phyloP scores from a whole-genome alignment of 1,140 invertebrate genomes.

The Drosophila ohnishii region DNA sequence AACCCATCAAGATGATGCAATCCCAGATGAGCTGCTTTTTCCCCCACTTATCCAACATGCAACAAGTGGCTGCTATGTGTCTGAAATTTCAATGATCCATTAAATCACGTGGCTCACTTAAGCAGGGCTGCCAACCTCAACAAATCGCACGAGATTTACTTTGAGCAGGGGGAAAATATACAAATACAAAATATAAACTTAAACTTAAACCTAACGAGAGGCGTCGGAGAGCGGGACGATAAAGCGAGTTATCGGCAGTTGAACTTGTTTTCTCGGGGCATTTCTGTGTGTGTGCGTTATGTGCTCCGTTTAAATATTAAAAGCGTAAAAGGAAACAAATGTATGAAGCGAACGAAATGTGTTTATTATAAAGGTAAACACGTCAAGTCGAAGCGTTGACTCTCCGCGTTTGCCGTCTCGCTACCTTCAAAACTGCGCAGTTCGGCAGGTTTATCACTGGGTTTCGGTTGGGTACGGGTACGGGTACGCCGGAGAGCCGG shows the following conservation, averaged over 20 bases:
- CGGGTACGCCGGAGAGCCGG: conserved; percentile 3
- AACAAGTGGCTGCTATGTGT: conserved; percentile 28
- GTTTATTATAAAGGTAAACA: conserved; percentile 78
- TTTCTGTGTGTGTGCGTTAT: conserved; percentile 32
- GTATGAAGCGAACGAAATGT: conserved; percentile 62
- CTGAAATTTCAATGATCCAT: conserved; percentile 44
- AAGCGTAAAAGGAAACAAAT: conserved; percentile 53
- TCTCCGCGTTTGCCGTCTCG: conserved; percentile 25
- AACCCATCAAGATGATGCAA: conserved; percentile 34
- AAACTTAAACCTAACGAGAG: not conserved
- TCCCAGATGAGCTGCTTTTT: conserved; percentile 25
- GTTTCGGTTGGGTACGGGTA: not conserved
- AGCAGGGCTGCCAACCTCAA: conserved; percentile 27
- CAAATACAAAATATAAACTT: conserved; percentile 7
- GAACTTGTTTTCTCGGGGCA: conserved; percentile 61
- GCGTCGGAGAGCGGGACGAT: not conserved
- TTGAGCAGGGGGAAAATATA: not conserved
- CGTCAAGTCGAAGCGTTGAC: conserved; percentile 60
- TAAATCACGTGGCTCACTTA: conserved; percentile 50
- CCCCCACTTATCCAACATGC: conserved; percentile 27
- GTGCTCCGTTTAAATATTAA: conserved; percentile 68
- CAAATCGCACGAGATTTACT: conserved; percentile 35
- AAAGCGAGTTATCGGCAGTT: conserved; percentile 57
- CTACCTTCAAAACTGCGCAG: conserved; percentile 58
- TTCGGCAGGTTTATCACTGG: conserved; percentile 44